Conservation (phyloP, 2,113 vertebrate species). For the Casuarius casuarius region DNA sequence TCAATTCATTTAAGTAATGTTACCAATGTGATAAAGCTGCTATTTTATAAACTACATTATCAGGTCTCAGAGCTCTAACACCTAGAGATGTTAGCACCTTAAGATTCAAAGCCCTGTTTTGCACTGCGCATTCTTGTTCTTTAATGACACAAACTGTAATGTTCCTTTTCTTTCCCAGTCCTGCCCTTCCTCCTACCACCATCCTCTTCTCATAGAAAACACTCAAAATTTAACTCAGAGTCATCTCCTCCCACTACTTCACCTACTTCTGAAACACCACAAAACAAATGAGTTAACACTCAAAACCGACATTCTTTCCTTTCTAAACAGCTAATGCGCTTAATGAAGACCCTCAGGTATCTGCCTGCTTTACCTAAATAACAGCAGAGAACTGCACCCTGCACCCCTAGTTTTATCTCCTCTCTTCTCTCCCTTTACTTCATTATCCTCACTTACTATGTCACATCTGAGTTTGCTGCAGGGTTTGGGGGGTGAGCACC, state of each 20-base stretch:
- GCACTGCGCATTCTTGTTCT: rapidly evolving
- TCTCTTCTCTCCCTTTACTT: not conserved
- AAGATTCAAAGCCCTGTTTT: not conserved
- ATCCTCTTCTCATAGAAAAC: not conserved
- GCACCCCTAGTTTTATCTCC: not conserved
- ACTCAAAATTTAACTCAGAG: not conserved
- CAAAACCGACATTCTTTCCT: not conserved
- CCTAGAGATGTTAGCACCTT: not conserved
- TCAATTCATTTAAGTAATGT: not conserved
- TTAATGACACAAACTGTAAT: not conserved
- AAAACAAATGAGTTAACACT: not conserved
- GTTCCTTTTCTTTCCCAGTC: not conserved
- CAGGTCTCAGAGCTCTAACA: not conserved
- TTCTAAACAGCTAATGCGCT: not conserved
- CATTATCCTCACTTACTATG: not conserved
- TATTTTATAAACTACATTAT: not conserved
- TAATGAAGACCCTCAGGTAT: not conserved
- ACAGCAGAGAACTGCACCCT: rapidly evolving
- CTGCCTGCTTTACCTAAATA: not conserved
- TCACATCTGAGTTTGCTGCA: not conserved
- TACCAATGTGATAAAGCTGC: not conserved
- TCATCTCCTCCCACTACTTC: not conserved
- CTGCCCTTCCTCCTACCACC: not conserved
- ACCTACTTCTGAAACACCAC: not conserved
- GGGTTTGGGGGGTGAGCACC: not conserved